Evolutionary conservation across 2,113 vertebrate genomes (phyloP), one percentile per base, ranked within the genome.

Genomic region (Erinaceus europaeus): DNA sequence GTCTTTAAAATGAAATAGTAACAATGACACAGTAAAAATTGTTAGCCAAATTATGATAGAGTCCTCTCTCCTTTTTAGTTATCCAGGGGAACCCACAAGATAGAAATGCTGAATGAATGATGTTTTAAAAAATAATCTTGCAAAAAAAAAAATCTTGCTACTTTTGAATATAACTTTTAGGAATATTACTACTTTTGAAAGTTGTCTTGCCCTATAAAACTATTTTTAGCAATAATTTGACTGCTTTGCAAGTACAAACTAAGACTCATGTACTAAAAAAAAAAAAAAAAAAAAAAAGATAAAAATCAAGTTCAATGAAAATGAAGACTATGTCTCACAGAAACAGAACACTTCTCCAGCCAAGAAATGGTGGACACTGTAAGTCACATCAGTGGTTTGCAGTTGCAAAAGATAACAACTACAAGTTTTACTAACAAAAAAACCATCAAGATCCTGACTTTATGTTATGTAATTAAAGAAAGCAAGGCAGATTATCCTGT

Each of bases 1-100:
- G 55, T 85, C 79, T 94, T 84, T 87, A 89, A 90, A 89, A 90
- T 95, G 93, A 94, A 95, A 94, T 93, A 95, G 92, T 94, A 92
- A 91, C 29, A 59, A 78, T 84, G 55, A 84, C 67, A 90, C 15
- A 61, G 62, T 85, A 85, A 83, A 44, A 88, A 88, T 86, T 86
- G 53, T 46, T 34, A 94, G 64, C 13, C 67, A 77, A 93, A 84
- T 86, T 85, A 86, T 55, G 44, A 62, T 87, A 90, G 32, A 88
- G 52, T 83, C 42, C 17, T 85, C 34, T 74, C 38, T 64, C 53
- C 46, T 91, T 94, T 92, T 75, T 88, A 78, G 62, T 84, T 91
- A 85, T 86, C 40, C 38, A 88, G 59, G n/a, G 67, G 71, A 59
- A 93, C 62, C 57, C 62, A 89, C 80, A 91, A 79, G 89, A 88